A percentile compares a stretch with the other conserved stretches of the same genome.
These are phyloP conservation scores for Lysandra bellargus DNA, from an alignment of 2,888 invertebrate genomes.

Conservation along the genomic window DNA sequence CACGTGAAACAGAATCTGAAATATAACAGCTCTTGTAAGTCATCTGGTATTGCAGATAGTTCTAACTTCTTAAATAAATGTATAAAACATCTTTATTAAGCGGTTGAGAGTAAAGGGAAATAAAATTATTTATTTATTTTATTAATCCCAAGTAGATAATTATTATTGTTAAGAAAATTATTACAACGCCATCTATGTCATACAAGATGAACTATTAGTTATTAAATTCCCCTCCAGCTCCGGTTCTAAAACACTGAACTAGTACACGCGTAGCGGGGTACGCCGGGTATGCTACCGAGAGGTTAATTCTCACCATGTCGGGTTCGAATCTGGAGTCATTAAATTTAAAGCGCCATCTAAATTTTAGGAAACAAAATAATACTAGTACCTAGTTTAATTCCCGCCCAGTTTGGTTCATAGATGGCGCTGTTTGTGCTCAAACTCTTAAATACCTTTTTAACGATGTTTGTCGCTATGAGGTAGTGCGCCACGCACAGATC, in stretches of 20 bases:
- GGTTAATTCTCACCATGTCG: no score
- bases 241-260: no score
- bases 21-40: neutral
- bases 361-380: neutral
- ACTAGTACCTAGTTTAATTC: no score
- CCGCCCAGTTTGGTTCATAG: neutral
- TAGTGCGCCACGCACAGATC: constrained; percentile 94
- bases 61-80: no score
- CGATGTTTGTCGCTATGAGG: constrained; percentile 80
- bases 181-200: neutral
- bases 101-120: no score
- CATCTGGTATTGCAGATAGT: neutral
- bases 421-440: neutral
- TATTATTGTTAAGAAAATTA: neutral
- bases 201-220: neutral
- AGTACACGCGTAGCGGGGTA: no score
- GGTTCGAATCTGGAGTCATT: neutral
- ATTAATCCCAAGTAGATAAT: no score
- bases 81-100: no score
- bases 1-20: constrained; percentile 89
- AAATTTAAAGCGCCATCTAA: neutral
- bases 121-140: no score
- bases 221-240: neutral
- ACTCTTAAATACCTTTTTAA: constrained; percentile 56
- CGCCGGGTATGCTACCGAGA: no score